Conservation (phyloP, 2,113 vertebrate species). For the Leptosomus discolor region DNA sequence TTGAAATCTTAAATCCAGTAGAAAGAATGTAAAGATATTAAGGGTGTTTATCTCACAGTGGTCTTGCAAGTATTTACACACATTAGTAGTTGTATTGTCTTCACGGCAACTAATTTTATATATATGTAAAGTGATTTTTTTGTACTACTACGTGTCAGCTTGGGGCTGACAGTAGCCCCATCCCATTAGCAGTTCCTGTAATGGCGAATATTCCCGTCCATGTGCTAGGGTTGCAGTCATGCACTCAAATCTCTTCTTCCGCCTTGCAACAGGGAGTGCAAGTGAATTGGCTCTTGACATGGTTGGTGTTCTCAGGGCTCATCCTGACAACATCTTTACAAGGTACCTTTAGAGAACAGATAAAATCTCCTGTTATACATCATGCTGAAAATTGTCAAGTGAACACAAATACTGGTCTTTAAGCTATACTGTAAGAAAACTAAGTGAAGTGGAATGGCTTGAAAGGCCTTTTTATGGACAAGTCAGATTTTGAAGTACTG, state of each 20-base stretch:
- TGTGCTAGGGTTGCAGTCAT: background rate
- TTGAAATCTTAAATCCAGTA: background rate
- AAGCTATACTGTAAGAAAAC: background rate
- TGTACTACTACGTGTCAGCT: background rate
- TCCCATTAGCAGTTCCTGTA: background rate
- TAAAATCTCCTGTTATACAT: background rate
- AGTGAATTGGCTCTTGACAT: background rate
- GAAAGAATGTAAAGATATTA: background rate
- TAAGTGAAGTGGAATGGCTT: background rate
- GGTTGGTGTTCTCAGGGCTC: background rate
- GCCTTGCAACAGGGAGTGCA: background rate
- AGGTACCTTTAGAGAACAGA: background rate
- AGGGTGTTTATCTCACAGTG: background rate
- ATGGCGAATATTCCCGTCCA: background rate
- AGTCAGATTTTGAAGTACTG: background rate
- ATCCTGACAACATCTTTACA: background rate
- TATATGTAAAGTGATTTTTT: background rate
- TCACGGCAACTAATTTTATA: background rate
- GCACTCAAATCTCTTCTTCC: background rate
- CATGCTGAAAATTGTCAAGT: background rate
- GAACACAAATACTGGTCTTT: background rate
- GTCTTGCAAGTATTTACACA: background rate
- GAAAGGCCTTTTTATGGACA: background rate
- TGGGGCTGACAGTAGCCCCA: background rate
- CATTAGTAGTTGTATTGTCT: background rate